Evolutionary conservation across 2,888 invertebrate genomes (phyloP), one percentile per base, ranked within the genome.

Genomic region (Serripes groenlandicus): DNA sequence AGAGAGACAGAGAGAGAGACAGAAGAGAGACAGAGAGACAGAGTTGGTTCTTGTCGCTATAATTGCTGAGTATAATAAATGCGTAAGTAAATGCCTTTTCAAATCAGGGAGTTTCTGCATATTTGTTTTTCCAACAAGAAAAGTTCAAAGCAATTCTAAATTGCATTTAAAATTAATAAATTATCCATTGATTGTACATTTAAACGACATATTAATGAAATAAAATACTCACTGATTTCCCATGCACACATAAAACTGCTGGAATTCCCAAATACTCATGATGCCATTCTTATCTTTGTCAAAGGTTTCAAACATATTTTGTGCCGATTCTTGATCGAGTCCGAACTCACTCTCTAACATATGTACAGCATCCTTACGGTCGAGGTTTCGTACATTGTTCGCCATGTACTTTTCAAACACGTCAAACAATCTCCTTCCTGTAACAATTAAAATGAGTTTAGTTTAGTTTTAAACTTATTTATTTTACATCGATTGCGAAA

Each of bases 221-320:
- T 49, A 49, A 21, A 11, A 49, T 35, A 91, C 92, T 90, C 85
- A 94, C 94, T 90, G 89, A 54, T 88, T 88, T 9, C 94, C 94
- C 71, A 93, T 92, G 52, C 91, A 90, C 58, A 87, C 83, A 85
- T 91, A 93, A 85, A 93, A 94, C 89, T 93, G 92, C 77, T 94
- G 93, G 83, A 94, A 94, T 82, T 94, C 94, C 94, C 93, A 94
- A 69, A 94, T 90, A 81, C 93, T 93, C 92, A 94, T 93, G 42
- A 92, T 89, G 5, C 90, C 92, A 76, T 94, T 94, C 73, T 91
- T 88, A 84, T 94, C 94, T 78, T 93, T 93, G 87, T 94, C 94
- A 77, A 94, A 94, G 0, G 93, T 91, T 32, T 94, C 92, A 78
- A 94, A 94, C 92, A 94, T 93, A 5, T 88, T 88, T 11, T 83